A percentile compares a stretch with the other conserved stretches of the same genome.
Conservation (phyloP, 2,797 vertebrate genomes). For the Protonibea diacanthus region DNA sequence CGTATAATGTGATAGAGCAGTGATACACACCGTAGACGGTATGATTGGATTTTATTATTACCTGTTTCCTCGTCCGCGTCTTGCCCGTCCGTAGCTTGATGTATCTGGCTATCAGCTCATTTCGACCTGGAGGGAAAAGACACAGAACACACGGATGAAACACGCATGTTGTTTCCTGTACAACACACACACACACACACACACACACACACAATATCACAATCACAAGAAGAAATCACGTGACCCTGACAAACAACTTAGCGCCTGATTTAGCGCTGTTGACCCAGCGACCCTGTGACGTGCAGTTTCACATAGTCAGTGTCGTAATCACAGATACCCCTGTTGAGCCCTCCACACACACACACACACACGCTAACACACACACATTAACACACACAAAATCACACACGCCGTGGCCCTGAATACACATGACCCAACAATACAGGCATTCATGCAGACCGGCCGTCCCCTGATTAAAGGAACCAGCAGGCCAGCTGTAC, state of each 20-base stretch:
- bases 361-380: slow-evolving; percentile 62
- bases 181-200: slow-evolving; percentile 16
- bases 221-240: slow-evolving; percentile 57
- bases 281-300: slow-evolving; percentile 80
- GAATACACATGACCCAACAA: slow-evolving; percentile 99
- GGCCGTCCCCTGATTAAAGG: slow-evolving; percentile 96
- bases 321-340: slow-evolving; percentile 71
- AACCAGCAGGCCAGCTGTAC: slow-evolving; percentile 95
- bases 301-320: slow-evolving; percentile 66
- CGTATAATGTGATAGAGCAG: slow-evolving; percentile 28
- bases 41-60: slow-evolving; percentile 66
- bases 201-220: slow-evolving; percentile 18
- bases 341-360: slow-evolving; percentile 57
- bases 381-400: slow-evolving; percentile 80
- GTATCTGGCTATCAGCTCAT: slow-evolving; percentile 99
- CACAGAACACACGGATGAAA: slow-evolving; percentile 51
- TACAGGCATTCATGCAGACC: slow-evolving; percentile 96
- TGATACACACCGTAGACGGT: slow-evolving; percentile 20
- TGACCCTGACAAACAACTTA: slow-evolving; percentile 69
- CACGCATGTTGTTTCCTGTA: slow-evolving; percentile 16
- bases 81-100: slow-evolving; percentile 99
- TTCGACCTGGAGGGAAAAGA: slow-evolving; percentile 89
- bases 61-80: slow-evolving; percentile 99
- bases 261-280: slow-evolving; percentile 68
- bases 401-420: slow-evolving; percentile 87